Evolutionary conservation across 2,888 invertebrate genomes (phyloP).

Genomic region (Hirudinaria manillensis): DNA sequence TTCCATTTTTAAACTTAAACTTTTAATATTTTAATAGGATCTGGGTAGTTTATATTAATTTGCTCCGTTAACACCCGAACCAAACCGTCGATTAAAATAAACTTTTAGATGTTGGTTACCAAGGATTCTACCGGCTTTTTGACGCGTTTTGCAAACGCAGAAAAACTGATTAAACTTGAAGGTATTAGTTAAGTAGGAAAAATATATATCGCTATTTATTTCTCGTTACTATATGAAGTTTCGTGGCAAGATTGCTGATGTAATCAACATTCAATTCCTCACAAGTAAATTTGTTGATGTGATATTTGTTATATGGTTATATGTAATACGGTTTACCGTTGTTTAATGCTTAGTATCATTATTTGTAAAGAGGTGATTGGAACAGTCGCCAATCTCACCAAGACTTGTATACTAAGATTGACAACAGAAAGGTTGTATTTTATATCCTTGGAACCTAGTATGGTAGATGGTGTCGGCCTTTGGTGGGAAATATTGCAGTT

Average conservation of each 20-base stretch:
- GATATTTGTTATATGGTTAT: neutral
- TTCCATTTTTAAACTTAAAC: too few relatives aligned
- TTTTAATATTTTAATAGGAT: too few relatives aligned
- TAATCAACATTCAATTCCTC: constrained; percentile 7
- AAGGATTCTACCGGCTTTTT: too few relatives aligned
- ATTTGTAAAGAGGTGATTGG: constrained; percentile 37
- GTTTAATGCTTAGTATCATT: neutral
- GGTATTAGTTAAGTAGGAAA: too few relatives aligned
- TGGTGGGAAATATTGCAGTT: constrained; percentile 51
- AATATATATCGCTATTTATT: too few relatives aligned
- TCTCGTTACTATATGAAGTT: neutral
- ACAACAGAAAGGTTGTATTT: constrained; percentile 51
- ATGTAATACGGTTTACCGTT: neutral
- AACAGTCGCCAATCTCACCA: constrained; percentile 49
- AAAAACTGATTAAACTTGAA: too few relatives aligned
- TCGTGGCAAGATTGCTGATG: constrained; percentile 15
- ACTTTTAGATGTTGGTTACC: too few relatives aligned
- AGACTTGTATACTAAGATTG: constrained; percentile 49
- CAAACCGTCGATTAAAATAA: too few relatives aligned
- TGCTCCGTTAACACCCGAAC: too few relatives aligned
- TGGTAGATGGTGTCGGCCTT: constrained; percentile 50
- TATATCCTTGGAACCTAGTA: constrained; percentile 49
- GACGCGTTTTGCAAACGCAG: too few relatives aligned
- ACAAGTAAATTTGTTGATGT: neutral
- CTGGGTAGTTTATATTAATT: too few relatives aligned